These are phyloP conservation scores for Steromphala cineraria DNA, from an alignment of 2,888 invertebrate genomes.

Conservation along the genomic window DNA sequence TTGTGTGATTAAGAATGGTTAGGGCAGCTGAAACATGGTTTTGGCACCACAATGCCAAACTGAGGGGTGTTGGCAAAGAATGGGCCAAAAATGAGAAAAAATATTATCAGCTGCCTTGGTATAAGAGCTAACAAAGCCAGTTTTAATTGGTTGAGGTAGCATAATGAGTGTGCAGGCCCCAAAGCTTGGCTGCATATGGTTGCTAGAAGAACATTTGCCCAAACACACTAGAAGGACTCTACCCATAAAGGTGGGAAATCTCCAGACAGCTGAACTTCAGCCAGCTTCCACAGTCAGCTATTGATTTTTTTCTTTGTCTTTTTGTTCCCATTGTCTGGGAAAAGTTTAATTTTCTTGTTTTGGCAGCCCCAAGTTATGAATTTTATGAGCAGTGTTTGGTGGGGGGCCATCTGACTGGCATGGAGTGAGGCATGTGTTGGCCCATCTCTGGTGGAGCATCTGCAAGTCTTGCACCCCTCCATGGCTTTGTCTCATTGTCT, in stretches of 20 bases:
- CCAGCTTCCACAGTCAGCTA: constrained; percentile 48
- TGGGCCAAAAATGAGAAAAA: constrained; percentile 37
- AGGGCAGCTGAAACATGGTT: constrained; percentile 34
- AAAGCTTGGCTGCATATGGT: constrained; percentile 55
- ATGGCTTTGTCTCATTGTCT: constrained; percentile 45
- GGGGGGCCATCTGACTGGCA: constrained; percentile 42
- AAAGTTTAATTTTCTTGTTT: constrained; percentile 66
- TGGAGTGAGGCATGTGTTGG: constrained; percentile 29
- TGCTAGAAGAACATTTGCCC: constrained; percentile 47
- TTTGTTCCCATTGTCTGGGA: constrained; percentile 65
- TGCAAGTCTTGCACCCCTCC: constrained; percentile 13
- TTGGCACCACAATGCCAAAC: constrained; percentile 32
- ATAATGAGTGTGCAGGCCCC: constrained; percentile 42
- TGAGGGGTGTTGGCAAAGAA: constrained; percentile 37
- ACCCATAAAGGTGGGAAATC: constrained; percentile 49
- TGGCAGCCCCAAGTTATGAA: constrained; percentile 56
- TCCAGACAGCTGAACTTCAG: constrained; percentile 65
- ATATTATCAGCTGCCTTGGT: constrained; percentile 49
- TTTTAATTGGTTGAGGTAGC: constrained; percentile 55
- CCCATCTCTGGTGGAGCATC: neutral
- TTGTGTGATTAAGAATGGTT: constrained; percentile 29
- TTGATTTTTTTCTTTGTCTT: constrained; percentile 73
- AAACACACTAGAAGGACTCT: constrained; percentile 45
- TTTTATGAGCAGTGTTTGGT: constrained; percentile 45
- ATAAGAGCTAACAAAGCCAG: constrained; percentile 52